Evolutionary conservation across 2,888 invertebrate genomes (phyloP).

Genomic region (Polyommatus icarus): DNA sequence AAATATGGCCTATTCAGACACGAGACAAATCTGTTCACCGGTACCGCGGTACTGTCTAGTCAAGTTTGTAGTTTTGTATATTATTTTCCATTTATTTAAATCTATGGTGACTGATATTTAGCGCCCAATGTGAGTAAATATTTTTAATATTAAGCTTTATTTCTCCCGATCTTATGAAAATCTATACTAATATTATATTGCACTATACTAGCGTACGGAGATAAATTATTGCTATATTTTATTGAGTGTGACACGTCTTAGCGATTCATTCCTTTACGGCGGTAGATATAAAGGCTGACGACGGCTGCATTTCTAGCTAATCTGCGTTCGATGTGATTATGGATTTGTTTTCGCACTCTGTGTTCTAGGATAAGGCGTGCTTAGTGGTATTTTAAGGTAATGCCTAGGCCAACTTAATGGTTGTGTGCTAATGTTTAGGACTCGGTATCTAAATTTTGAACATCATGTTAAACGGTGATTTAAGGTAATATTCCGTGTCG

Average conservation of each 20-base stretch:
- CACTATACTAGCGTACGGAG: constrained; percentile 34
- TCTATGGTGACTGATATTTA: constrained; percentile 46
- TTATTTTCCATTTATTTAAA: constrained; percentile 51
- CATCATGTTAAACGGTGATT: constrained; percentile 33
- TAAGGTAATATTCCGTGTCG: constrained; percentile 38
- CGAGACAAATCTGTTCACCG: constrained; percentile 60
- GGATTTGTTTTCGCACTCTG: constrained; percentile 49
- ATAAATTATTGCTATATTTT: constrained; percentile 34
- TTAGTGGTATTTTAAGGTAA: constrained; percentile 58
- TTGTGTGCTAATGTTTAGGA: constrained; percentile 66
- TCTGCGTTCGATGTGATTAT: constrained; percentile 46
- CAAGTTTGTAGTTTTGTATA: constrained; percentile 74
- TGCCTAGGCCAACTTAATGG: constrained; percentile 66
- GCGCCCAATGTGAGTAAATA: constrained; percentile 34
- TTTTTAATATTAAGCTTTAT: constrained; percentile 21
- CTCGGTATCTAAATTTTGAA: constrained; percentile 38
- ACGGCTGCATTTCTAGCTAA: constrained; percentile 49
- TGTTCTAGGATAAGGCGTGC: constrained; percentile 57
- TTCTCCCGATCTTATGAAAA: constrained; percentile 25
- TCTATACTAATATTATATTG: constrained; percentile 32
- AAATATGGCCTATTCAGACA: constrained; percentile 59
- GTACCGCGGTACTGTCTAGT: constrained; percentile 78
- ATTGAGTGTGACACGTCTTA: constrained; percentile 36
- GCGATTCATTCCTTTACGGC: constrained; percentile 47
- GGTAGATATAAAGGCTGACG: constrained; percentile 48